Evolutionary conservation across 2,113 vertebrate genomes (phyloP), one percentile per base, ranked within the genome.

Genomic region (Glareola pratincola): DNA sequence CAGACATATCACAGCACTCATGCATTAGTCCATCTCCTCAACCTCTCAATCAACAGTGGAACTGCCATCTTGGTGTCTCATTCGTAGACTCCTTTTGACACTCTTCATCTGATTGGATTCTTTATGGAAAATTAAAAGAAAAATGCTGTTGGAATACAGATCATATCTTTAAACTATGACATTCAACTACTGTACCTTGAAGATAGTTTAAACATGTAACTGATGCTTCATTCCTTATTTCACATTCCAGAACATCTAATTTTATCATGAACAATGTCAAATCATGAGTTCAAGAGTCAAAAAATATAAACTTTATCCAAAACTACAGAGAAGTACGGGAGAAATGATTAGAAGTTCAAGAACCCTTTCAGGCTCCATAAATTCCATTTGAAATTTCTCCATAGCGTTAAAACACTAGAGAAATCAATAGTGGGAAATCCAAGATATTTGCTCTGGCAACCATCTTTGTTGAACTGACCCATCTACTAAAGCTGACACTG

Each of bases 51-150:
- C 98, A 98, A 98, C 79, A 98, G 94, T 97, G 96, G 97, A 92
- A 96, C 97, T 98, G 98, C 98, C 98, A 99, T 99, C 99, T 99
- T 99, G 98, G 90, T 98, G 98, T 98, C 98, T 98, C 98, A 99
- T 97, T 98, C 98, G 99, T 94, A 97, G 98, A 98, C 96, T 99
- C 98, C 99, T 98, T 99, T 98, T 99, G 98, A 98, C 91, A 98
- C 98, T 98, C 98, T 99, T 98, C 98, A 98, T 98, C 98, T 99
- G 98, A 98, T 95, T 98, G 98, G 98, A 96, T 98, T 99, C 99
- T 99, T 99, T 98, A 99, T 99, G 97, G 98, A 99, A 98, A 98
- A 98, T 98, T 98, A 98, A 99, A 99, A 98, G 98, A 98, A 99
- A 99, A 98, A 98, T 92, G 97, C 98, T 98, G 97, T 98, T 99